Evolutionary conservation across 2,797 vertebrate genomes (phyloP).

Genomic region (Thunnus albacares): DNA sequence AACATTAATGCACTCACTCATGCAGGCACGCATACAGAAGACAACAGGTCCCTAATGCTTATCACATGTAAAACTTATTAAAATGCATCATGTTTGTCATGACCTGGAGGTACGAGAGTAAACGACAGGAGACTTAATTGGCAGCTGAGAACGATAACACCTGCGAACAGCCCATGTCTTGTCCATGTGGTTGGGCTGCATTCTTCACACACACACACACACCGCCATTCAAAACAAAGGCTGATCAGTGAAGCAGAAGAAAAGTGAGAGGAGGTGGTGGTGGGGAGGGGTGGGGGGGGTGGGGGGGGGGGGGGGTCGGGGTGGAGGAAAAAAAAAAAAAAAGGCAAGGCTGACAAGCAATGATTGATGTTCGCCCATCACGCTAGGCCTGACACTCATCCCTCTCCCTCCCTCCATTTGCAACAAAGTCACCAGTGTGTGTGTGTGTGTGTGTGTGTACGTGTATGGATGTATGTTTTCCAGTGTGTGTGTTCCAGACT

Average conservation of each 20-base stretch:
- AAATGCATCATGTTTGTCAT: slow-evolving; percentile 54
- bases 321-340: slow-evolving; percentile 14
- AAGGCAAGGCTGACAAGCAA: slow-evolving; percentile 78
- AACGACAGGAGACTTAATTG: slow-evolving; percentile 65
- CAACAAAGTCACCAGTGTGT: slow-evolving; percentile 78
- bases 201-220: slow-evolving; percentile 47
- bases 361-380: slow-evolving; percentile 86
- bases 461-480: slow-evolving; percentile 57
- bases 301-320: slow-evolving; percentile 1
- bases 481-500: slow-evolving; percentile 69
- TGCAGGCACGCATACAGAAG: slow-evolving; percentile 12
- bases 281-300: not conserved
- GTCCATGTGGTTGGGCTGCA: slow-evolving; percentile 66
- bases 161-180: slow-evolving; percentile 58
- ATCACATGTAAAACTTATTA: slow-evolving; percentile 61
- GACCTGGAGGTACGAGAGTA: slow-evolving; percentile 57
- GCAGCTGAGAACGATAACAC: slow-evolving; percentile 75
- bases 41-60: slow-evolving; percentile 53
- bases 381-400: slow-evolving; percentile 78
- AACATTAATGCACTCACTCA: slow-evolving; percentile 5
- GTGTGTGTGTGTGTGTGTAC: slow-evolving; percentile 35
- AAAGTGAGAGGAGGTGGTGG: slow-evolving; percentile 65
- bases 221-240: slow-evolving; percentile 75
- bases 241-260: slow-evolving; percentile 82
- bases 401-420: slow-evolving; percentile 71